Conservation (phyloP, 2,888 invertebrate species). For the Petrolisthes manimaculis region DNA sequence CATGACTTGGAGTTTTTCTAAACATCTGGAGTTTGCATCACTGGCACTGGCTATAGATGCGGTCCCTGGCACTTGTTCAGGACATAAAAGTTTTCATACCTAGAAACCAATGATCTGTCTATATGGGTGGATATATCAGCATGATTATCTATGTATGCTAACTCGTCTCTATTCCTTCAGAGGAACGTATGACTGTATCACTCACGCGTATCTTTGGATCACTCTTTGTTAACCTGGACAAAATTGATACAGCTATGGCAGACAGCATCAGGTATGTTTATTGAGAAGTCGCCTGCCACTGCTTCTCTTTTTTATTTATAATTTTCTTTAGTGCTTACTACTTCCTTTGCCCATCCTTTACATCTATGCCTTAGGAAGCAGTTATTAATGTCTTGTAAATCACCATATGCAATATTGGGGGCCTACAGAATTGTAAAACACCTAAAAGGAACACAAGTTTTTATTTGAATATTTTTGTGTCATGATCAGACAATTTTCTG, state of each 20-base stretch:
- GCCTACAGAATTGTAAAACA: no score
- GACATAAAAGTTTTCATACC: background rate
- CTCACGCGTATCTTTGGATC: slow-evolving; percentile 39
- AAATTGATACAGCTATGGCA: slow-evolving; percentile 46
- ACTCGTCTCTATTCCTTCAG: slow-evolving; percentile 3
- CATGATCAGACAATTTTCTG: background rate
- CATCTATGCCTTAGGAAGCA: no score
- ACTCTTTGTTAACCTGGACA: slow-evolving; percentile 40
- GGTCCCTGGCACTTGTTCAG: background rate
- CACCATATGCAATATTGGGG: no score
- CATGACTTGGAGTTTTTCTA: background rate
- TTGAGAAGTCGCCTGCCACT: no score
- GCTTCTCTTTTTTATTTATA: no score
- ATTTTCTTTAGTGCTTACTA: no score
- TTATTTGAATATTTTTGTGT: background rate
- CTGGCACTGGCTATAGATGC: background rate
- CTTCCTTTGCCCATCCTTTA: no score
- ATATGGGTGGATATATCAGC: background rate
- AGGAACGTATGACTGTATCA: slow-evolving; percentile 31
- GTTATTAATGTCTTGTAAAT: no score
- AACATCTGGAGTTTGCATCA: background rate
- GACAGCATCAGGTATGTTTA: slow-evolving; percentile 41
- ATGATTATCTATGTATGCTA: background rate
- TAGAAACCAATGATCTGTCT: background rate
- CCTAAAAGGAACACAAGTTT: no score